A percentile compares a stretch with the other conserved stretches of the same genome.
Evolutionary conservation across 2,113 vertebrate genomes (phyloP).

Genomic region (Damaliscus lunatus): DNA sequence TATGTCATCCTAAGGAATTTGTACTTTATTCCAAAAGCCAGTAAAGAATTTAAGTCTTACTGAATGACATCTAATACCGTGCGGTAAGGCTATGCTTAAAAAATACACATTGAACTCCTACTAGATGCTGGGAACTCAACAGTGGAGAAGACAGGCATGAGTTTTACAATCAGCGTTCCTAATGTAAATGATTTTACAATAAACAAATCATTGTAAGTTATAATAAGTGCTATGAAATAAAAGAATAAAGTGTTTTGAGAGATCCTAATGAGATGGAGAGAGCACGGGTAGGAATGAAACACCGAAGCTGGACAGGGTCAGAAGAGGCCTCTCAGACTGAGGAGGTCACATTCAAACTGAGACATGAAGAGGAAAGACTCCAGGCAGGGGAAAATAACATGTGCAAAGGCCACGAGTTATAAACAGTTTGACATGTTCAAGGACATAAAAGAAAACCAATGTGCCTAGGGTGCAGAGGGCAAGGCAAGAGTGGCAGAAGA

Average conservation of each 20-base stretch:
- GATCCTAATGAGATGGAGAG: neutral
- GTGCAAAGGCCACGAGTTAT: neutral
- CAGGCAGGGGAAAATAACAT: neutral
- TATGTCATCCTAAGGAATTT: neutral
- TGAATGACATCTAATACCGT: neutral
- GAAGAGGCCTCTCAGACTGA: neutral
- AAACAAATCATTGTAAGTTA: constrained; percentile 28
- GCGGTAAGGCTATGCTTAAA: neutral
- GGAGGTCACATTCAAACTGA: neutral
- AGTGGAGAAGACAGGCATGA: neutral
- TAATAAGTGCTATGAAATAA: neutral
- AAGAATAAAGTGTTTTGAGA: neutral
- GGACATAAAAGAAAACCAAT: neutral
- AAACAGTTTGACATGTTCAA: neutral
- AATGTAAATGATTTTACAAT: constrained; percentile 18
- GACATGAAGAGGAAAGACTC: neutral
- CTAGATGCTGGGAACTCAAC: neutral
- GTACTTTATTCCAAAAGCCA: neutral
- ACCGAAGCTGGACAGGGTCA: neutral
- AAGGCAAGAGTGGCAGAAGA: neutral
- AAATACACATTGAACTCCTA: neutral
- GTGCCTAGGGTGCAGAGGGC: neutral
- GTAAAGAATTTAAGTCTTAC: neutral
- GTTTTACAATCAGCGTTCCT: neutral
- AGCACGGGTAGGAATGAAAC: neutral